Conservation (phyloP, 2,888 invertebrate species). For the Diarsia dahlii region DNA sequence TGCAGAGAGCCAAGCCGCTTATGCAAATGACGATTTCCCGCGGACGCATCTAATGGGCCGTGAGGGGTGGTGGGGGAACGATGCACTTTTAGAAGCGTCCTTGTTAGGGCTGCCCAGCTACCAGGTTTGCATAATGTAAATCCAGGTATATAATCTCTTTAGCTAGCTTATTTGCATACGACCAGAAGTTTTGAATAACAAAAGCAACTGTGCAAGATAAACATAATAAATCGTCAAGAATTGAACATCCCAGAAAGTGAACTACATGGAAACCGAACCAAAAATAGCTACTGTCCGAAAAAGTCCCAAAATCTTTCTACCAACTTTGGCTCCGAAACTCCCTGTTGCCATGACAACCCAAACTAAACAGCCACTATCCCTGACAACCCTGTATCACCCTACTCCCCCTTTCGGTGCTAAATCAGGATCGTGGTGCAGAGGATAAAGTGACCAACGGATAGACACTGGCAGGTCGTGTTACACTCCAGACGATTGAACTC, state of each 20-base stretch:
- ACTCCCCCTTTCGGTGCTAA: constrained; percentile 61
- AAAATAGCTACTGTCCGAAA: constrained; percentile 6
- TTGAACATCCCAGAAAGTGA: neutral
- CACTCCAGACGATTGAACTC: constrained; percentile 50
- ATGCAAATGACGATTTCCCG: constrained; percentile 90
- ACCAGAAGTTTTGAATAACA: neutral
- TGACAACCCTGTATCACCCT: constrained; percentile 59
- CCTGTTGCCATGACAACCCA: neutral
- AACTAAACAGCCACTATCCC: constrained; percentile 3
- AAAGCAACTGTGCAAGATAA: neutral
- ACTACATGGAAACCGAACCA: neutral
- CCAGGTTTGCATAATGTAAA: constrained; percentile 21
- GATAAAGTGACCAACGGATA: constrained; percentile 71
- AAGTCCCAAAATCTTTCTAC: neutral
- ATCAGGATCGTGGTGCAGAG: constrained; percentile 68
- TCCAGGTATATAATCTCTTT: constrained; percentile 4
- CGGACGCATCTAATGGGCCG: constrained; percentile 89
- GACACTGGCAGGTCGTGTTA: constrained; percentile 67
- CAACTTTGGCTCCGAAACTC: neutral
- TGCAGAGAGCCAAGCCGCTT: constrained; percentile 89
- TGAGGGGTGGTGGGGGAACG: constrained; percentile 75
- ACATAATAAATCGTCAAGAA: neutral
- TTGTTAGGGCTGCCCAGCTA: constrained; percentile 59
- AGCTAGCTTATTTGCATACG: neutral
- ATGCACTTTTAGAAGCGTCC: constrained; percentile 84